Evolutionary conservation across 2,888 invertebrate species (phyloP).

Genomic region (Spodoptera littoralis): DNA sequence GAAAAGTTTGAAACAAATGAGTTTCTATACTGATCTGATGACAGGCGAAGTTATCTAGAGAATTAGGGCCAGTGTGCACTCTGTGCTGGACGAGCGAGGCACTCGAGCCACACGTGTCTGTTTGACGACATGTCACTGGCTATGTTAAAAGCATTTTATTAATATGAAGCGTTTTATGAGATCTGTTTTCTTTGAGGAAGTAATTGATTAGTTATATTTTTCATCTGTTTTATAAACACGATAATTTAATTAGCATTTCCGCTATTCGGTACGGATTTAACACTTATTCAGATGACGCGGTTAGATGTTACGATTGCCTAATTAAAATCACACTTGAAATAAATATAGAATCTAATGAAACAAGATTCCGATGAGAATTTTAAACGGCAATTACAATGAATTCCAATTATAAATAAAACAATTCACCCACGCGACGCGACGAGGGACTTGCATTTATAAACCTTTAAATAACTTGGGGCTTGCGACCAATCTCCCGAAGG

Average conservation of each 20-base stretch:
- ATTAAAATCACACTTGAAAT: background rate
- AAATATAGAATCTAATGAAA: conserved; percentile 8
- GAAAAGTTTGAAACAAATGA: conserved; percentile 55
- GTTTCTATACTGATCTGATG: conserved; percentile 35
- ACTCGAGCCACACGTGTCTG: conserved; percentile 26
- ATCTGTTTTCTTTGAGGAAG: conserved; percentile 25
- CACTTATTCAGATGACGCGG: background rate
- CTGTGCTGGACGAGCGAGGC: conserved; percentile 10
- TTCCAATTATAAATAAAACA: conserved; percentile 53
- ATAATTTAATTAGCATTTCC: conserved; percentile 13
- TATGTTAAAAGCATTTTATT: conserved; percentile 39
- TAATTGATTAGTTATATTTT: conserved; percentile 27
- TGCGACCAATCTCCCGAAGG: conserved; percentile 45
- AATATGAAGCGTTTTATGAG: conserved; percentile 19
- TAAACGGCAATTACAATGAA: conserved; percentile 36
- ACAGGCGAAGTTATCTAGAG: conserved; percentile 28
- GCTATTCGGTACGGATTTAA: conserved; percentile 5
- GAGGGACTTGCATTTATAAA: conserved; percentile 55
- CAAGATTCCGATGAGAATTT: conserved; percentile 11
- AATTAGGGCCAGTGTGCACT: conserved; percentile 37
- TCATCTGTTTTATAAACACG: conserved; percentile 3
- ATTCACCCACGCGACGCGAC: conserved; percentile 45
- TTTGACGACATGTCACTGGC: conserved; percentile 29
- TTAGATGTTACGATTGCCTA: background rate
- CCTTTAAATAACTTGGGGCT: conserved; percentile 53